Evolutionary conservation across 2,113 vertebrate species (phyloP).

Genomic region (Rostratula benghalensis): DNA sequence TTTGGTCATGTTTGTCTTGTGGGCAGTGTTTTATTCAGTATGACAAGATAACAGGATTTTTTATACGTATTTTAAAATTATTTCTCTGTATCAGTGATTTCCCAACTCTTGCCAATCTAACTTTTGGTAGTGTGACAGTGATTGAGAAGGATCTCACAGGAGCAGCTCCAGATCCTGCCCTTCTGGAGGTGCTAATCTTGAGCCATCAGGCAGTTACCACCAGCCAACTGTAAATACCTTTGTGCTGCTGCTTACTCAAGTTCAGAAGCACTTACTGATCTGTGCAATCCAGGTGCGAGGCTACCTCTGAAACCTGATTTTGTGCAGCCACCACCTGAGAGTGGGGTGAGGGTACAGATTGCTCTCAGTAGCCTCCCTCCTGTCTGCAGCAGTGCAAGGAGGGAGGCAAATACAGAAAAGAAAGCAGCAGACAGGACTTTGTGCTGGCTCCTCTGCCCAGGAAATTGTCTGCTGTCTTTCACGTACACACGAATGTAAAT

Average conservation of each 20-base stretch:
- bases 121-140: neutral
- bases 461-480: neutral
- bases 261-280: neutral
- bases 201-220: neutral
- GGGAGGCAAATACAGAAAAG: neutral
- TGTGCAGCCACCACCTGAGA: neutral
- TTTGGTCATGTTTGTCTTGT: neutral
- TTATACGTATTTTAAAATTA: neutral
- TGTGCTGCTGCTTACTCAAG: neutral
- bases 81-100: neutral
- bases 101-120: neutral
- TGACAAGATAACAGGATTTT: neutral
- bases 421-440: neutral
- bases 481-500: fast-evolving
- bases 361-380: neutral
- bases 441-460: neutral
- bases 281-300: neutral
- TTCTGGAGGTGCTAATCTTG: neutral
- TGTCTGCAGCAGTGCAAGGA: neutral
- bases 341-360: neutral
- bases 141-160: neutral
- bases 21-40: neutral
- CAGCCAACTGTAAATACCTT: neutral
- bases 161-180: neutral
- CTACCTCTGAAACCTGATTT: neutral